Conservation (phyloP, 2,113 vertebrate genomes). For the Osmerus mordax region DNA sequence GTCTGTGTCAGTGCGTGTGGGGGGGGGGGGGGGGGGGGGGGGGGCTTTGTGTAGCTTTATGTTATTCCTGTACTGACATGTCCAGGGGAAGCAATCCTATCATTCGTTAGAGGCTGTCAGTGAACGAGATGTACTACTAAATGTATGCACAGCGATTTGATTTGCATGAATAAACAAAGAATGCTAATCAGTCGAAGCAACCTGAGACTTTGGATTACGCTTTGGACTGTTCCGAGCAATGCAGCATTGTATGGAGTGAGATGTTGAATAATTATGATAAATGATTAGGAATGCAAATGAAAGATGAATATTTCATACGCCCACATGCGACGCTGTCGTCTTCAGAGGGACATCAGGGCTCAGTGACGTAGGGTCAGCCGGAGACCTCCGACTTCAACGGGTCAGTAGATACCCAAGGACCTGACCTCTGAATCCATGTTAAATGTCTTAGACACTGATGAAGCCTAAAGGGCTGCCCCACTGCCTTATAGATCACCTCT, state of each 20-base stretch:
- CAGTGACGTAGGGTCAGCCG: background rate
- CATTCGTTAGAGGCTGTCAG: too few relatives aligned
- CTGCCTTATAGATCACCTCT: background rate
- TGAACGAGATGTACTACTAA: background rate
- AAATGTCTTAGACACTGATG: too few relatives aligned
- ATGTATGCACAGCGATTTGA: conserved; percentile 30
- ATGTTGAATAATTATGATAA: conserved; percentile 47
- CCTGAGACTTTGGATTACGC: conserved; percentile 20
- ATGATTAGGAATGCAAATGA: conserved; percentile 46
- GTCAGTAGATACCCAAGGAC: background rate
- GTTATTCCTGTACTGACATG: background rate
- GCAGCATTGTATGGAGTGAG: conserved; percentile 30
- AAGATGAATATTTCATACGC: conserved; percentile 41
- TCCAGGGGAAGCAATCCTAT: background rate
- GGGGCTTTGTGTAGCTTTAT: too few relatives aligned
- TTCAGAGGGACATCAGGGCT: too few relatives aligned
- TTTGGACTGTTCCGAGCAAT: too few relatives aligned
- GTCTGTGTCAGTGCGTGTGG: too few relatives aligned
- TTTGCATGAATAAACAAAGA: conserved; percentile 50
- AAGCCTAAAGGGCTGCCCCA: background rate
- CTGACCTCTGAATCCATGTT: background rate
- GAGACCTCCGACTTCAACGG: background rate
- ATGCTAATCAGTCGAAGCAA: conserved; percentile 26
- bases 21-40: too few relatives aligned
- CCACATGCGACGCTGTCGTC: background rate